Evolutionary conservation across 2,113 vertebrate genomes (phyloP).

Genomic region (Cichladusa arquata): DNA sequence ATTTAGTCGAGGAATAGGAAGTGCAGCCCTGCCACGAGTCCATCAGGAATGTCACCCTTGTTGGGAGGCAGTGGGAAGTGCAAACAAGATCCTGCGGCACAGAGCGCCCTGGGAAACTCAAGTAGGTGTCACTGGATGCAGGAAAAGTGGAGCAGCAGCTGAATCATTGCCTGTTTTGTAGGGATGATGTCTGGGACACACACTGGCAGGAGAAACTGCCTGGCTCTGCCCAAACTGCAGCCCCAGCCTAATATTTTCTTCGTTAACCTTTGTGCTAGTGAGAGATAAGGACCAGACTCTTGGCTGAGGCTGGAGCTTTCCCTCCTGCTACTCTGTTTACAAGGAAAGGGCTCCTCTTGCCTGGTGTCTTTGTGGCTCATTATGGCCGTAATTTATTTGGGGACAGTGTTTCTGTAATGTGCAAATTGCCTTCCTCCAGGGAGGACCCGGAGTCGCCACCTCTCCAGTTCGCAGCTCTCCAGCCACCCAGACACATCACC

Average conservation of each 20-base stretch:
- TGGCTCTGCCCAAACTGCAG: not conserved
- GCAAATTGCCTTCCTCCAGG: slow-evolving; percentile 28
- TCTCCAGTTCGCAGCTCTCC: not conserved
- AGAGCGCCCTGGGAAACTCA: not conserved
- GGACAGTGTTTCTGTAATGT: slow-evolving; percentile 4
- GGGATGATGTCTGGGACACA: not conserved
- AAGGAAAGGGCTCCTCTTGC: not conserved
- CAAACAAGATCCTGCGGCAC: not conserved
- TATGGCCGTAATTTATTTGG: not conserved
- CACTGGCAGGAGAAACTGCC: not conserved
- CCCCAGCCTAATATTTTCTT: not conserved
- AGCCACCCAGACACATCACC: slow-evolving; percentile 15
- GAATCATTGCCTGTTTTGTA: not conserved
- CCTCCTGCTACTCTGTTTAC: not conserved
- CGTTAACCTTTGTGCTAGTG: not conserved
- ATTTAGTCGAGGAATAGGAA: not conserved
- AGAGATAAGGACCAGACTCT: not conserved
- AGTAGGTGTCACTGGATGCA: not conserved
- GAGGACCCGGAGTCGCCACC: not conserved
- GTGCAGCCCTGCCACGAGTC: not conserved
- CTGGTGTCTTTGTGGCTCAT: not conserved
- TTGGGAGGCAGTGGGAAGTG: not conserved
- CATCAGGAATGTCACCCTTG: not conserved
- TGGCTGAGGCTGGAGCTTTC: not conserved
- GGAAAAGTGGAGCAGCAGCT: not conserved